A percentile compares a stretch with the other conserved stretches of the same genome.
These are phyloP conservation scores for Saccostrea cuccullata DNA, from an alignment of 1,140 invertebrate genomes.

Conservation along the genomic window DNA sequence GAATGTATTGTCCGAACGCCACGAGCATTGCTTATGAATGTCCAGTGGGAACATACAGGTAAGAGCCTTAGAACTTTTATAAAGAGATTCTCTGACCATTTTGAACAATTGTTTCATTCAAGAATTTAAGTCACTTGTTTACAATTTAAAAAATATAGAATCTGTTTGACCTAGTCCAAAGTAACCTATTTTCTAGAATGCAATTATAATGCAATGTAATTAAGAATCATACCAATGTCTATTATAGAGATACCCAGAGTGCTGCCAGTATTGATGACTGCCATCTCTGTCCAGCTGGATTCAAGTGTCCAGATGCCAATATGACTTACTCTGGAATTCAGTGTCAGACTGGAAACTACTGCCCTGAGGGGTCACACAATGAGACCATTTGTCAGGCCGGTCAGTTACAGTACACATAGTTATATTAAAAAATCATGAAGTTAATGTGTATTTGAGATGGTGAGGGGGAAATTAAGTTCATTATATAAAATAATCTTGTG, in stretches of 20 bases:
- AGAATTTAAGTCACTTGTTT: too few species aligned
- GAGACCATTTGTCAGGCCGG: slow-evolving; percentile 73
- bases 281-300: slow-evolving; percentile 72
- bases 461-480: too few species aligned
- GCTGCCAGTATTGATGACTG: slow-evolving; percentile 70
- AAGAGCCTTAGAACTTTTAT: neutral
- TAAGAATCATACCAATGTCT: neutral
- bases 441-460: too few species aligned
- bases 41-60: slow-evolving; percentile 76
- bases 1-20: slow-evolving; percentile 72
- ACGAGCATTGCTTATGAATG: slow-evolving; percentile 66
- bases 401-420: slow-evolving; percentile 44
- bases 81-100: too few species aligned
- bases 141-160: too few species aligned
- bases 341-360: slow-evolving; percentile 72
- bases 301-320: slow-evolving; percentile 70
- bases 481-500: too few species aligned
- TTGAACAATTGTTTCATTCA: too few species aligned
- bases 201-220: neutral
- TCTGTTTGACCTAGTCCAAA: too few species aligned
- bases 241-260: slow-evolving; percentile 64
- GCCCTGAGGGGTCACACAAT: slow-evolving; percentile 70
- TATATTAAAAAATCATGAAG: too few species aligned
- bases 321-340: slow-evolving; percentile 71
- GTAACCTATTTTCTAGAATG: too few species aligned